phyloP scores from a whole-genome alignment of 1,140 invertebrate genomes.

The Platyura marginata region DNA sequence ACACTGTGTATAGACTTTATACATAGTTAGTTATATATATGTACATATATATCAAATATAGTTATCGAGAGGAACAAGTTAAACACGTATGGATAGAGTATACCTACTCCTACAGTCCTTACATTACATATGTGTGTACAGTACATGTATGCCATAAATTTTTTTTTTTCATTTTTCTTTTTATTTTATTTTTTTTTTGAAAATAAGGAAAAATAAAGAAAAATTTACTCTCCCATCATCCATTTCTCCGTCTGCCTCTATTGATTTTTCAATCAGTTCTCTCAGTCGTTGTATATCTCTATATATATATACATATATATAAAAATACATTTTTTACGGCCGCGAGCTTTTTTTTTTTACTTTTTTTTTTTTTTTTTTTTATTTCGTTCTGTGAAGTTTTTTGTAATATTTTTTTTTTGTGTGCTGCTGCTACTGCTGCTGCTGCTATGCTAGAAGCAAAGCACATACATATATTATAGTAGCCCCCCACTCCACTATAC shows the following conservation, averaged over 20 bases:
- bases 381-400: background rate
- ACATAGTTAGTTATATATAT: too few relatives aligned
- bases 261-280: conserved; percentile 4
- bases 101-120: too few relatives aligned
- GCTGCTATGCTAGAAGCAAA: too few relatives aligned
- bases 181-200: conserved; percentile 1
- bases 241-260: conserved; percentile 1
- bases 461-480: too few relatives aligned
- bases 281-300: background rate
- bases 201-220: conserved; percentile 11
- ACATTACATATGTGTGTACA: too few relatives aligned
- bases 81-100: too few relatives aligned
- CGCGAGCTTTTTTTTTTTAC: background rate
- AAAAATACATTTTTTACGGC: background rate
- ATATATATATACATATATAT: too few relatives aligned
- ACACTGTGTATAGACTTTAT: too few relatives aligned
- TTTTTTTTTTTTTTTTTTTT: background rate
- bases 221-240: background rate
- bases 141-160: background rate
- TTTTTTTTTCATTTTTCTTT: background rate
- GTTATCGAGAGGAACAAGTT: too few relatives aligned
- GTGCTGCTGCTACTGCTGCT: too few relatives aligned
- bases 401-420: background rate
- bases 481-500: too few relatives aligned
- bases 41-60: too few relatives aligned